Evolutionary conservation across 2,797 vertebrate species (phyloP), one percentile per base, ranked within the genome.

Genomic region (Eulemur rubriventer): DNA sequence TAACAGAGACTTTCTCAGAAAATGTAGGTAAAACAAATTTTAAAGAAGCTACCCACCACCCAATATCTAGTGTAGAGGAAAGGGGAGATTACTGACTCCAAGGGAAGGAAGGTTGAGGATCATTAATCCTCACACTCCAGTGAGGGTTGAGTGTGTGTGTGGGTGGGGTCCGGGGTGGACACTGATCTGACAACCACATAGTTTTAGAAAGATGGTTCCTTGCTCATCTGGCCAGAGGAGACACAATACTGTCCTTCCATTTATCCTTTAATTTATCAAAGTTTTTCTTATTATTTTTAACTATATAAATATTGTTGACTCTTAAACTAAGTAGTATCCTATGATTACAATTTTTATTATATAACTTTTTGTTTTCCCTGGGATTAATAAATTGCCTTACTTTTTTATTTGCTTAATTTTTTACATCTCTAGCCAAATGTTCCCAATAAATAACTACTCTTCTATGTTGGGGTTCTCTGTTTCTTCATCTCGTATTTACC

Each of bases 391-490:
- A 70, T 72, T 76, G 20, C 50, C 61, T 70, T 82, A 67, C 26
- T 4, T 88, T 95, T 59, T 52, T 35, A 55, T 73, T 83, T 73
- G 52, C 14, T 84, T 89, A 38, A 48, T 95, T 95, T n/a, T 85
- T 70, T 85, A 33, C 8, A 50, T 55, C n/a, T 79, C 18, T 52
- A 41, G 50, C 5, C 52, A 75, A 75, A 82, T 26, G 3, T 12
- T 85, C 16, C 33, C 55, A 41, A 26, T 67, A 61, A n/a, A 17
- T 82, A 46, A 55, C 5, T 69, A 85, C 7, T 73, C 20, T 41
- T 52, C 57, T 92, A 33, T 3, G 1, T 73, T 86, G 81, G 30
- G 11, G 16, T 76, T 11, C 8, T 89, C 9, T 48, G 13, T 69
- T 94, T 86, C 78, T 83, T 48, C 73, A 57, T 87, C 46, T 79